Percentiles rank a stretch among this genome's conserved stretches.
Conservation (phyloP, 2,113 vertebrate genomes). For the Muntiacus reevesi region DNA sequence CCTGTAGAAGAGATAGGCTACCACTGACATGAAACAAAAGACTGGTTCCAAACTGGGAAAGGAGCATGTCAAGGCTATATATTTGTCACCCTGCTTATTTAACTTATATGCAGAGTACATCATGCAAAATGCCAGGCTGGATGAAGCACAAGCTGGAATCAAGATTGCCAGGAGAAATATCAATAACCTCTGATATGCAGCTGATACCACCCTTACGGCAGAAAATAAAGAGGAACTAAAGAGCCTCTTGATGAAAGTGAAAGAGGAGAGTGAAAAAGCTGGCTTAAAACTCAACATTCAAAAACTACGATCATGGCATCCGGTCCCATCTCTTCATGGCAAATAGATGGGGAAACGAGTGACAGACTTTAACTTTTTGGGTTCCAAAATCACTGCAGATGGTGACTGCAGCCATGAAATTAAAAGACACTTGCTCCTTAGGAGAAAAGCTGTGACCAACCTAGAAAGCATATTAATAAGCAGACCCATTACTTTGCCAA, state of each 20-base stretch:
- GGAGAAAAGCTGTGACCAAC: not conserved
- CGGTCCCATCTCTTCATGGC: not conserved
- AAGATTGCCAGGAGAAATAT: not conserved
- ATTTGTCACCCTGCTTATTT: not conserved
- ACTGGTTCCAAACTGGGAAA: not conserved
- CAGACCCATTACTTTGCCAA: not conserved
- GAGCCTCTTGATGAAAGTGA: not conserved
- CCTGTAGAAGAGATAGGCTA: not conserved
- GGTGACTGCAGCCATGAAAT: not conserved
- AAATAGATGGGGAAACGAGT: not conserved
- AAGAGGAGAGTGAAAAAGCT: not conserved
- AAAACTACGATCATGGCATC: not conserved
- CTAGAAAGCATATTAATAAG: not conserved
- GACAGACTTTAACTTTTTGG: not conserved
- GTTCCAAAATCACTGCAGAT: not conserved
- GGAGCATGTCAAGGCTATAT: not conserved
- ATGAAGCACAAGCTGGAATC: not conserved
- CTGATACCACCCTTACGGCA: too few relatives aligned
- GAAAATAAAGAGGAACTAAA: not conserved
- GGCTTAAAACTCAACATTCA: not conserved
- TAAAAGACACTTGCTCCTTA: not conserved
- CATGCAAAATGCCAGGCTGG: not conserved
- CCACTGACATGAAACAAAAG: not conserved
- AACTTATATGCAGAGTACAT: not conserved
- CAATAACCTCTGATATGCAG: too few relatives aligned